A percentile compares a stretch with the other conserved stretches of the same genome.
phyloP scores from a whole-genome alignment of 2,113 vertebrate species.

The Nerophis lumbriciformis region DNA sequence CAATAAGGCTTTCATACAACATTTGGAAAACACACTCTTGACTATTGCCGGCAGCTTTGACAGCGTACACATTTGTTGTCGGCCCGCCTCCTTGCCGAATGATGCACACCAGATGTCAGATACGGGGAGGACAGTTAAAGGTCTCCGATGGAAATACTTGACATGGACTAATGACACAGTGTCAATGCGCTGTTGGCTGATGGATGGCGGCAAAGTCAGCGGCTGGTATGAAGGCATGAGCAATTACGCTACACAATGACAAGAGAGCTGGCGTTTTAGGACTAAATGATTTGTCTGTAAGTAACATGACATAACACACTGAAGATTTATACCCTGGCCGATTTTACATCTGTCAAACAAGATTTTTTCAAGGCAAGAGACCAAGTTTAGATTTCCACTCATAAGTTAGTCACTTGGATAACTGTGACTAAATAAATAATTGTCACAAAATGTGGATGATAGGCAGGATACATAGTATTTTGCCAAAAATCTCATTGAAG shows the following conservation, averaged over 20 bases:
- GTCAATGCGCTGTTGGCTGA: neutral
- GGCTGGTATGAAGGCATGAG: neutral
- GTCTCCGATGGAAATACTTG: neutral
- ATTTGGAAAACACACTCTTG: neutral
- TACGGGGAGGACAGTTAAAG: neutral
- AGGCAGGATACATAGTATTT: too few species aligned
- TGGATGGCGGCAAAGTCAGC: neutral
- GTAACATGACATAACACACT: too few species aligned
- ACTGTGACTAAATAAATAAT: too few species aligned
- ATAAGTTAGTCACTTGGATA: too few species aligned
- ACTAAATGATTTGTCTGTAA: neutral
- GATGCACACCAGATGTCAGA: neutral
- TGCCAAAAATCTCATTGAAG: too few species aligned
- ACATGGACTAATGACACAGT: neutral
- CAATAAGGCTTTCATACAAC: constrained; percentile 1
- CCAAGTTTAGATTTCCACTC: too few species aligned
- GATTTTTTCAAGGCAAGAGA: too few species aligned
- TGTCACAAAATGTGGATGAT: too few species aligned
- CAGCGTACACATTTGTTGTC: neutral
- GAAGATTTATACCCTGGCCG: too few species aligned
- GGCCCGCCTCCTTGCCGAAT: neutral
- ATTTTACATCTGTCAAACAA: too few species aligned
- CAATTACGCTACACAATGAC: too few species aligned
- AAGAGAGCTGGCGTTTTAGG: neutral
- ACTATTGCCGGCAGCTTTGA: neutral